Base-by-base conservation (phyloP, 2,113 vertebrate species). In the Laterallus jamaicensis region DNA sequence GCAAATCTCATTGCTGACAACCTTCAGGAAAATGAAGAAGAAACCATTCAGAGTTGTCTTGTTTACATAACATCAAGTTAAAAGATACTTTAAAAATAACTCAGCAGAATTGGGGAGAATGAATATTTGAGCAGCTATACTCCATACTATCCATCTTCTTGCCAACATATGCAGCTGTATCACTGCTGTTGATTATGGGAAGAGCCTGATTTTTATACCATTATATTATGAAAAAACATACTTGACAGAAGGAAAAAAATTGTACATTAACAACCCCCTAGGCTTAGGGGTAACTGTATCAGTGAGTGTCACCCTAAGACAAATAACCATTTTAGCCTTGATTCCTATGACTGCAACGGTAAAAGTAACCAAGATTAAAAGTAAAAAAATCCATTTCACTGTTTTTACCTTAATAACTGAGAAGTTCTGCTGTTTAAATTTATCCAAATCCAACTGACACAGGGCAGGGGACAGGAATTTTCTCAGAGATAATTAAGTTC, bases 401-500 rank as follows among this genome's bases (percentile, higher is more conserved):
- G 22, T 7, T 91, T 93, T 84, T 59, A 26, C 17, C 29, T 82
- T 69, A 88, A 47, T 49, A 82, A 77, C 35, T 16, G 32, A 83
- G 63, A 80, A 86, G 29, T 18, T 50, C 49, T 56, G 26, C 37
- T 76, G 29, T 29, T 92, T 76, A 73, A 82, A 69, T 93, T 76
- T 56, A 66, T 62, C 55, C 73, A 66, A 62, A 82, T 55, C 40
- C 22, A 40, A 11, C 32, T 42, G 71, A 92, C 44, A 82, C 15
- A 32, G 50, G 18, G 50, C 26, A 58, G 17, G 24, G 55, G 86
- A 88, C 35, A 91, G 44, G n/a, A 88, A 86, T 77, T 79, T 10
- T 90, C 17, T 88, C 67, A 58, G 44, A 66, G 39, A 91, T 77
- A 93, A 90, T 86, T 52, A 88, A 88, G 42, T 69, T 94, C 54